These are phyloP conservation scores for Drosophila biarmipes DNA, from an alignment of 1,140 invertebrate species.

Conservation along the genomic window DNA sequence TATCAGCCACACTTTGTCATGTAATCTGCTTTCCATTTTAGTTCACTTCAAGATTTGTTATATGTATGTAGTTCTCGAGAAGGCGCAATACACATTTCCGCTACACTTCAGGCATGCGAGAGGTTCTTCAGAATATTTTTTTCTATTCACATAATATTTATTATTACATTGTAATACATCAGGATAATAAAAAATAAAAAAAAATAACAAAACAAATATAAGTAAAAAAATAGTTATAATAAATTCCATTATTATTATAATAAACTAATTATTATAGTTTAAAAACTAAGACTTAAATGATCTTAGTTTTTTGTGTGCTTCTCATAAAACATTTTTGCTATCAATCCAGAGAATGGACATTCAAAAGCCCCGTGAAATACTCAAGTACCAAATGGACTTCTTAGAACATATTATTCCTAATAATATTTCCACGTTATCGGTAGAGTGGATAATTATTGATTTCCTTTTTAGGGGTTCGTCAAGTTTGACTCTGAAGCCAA, in stretches of 20 bases:
- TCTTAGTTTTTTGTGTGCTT: not conserved
- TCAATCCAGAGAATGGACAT: not conserved
- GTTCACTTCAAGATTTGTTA: conserved; percentile 14
- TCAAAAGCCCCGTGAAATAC: not conserved
- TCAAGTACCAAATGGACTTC: conserved; percentile 6
- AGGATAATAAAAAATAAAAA: no score
- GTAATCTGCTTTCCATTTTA: conserved; percentile 29
- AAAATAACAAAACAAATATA: no score
- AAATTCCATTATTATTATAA: no score
- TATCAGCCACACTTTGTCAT: conserved; percentile 12
- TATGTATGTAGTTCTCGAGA: conserved; percentile 1
- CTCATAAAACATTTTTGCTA: not conserved
- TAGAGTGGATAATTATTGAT: not conserved
- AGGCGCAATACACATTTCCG: conserved; percentile 14
- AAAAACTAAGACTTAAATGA: not conserved
- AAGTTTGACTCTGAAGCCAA: not conserved
- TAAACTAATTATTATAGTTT: no score
- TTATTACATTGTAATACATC: no score
- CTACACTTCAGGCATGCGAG: not conserved
- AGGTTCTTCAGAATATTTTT: not conserved
- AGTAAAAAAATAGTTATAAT: no score
- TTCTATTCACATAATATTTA: no score
- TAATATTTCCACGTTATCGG: not conserved
- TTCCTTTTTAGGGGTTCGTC: not conserved
- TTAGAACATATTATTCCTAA: conserved; percentile 3